Evolutionary conservation across 2,888 invertebrate genomes (phyloP), one percentile per base, ranked within the genome.

Genomic region (Drosophila suboccidentalis): DNA sequence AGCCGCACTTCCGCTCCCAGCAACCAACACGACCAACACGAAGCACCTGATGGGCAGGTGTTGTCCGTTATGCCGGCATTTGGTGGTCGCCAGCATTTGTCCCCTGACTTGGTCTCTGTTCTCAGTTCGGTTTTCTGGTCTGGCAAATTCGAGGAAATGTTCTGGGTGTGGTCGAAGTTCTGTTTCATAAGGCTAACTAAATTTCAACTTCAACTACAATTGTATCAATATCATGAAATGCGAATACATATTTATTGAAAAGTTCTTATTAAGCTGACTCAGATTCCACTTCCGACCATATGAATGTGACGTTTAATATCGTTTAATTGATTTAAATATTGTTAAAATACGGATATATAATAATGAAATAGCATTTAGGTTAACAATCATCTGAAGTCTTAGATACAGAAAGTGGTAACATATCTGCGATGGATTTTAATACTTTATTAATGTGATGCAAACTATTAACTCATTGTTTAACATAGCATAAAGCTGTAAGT

Each of bases 231-330:
- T 49, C 61, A 36, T 44, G 29, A 36, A 70, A 65, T 71, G 61
- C 41, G 64, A 38, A 11, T 60, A 43, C 72, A 36, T 36, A n/a
- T 38, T 38, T 6, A n/a, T 64, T 72, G 81, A 57, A 64, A 62
- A 65, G 68, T 72, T 71, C 72, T 71, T 68, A 82, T 82, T 84
- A 80, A 72, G 80, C 78, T 75, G 78, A 80, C 80, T 78, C 65
- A 58, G 60, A 50, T 65, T 43, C 46, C 65, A 49, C 9, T 43
- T 4, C 29, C 15, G 10, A n/a, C 3, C 51, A 49, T 8, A 22
- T 26, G n/a, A n/a, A 47, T 44, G 46, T n/a, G 41, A 55, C 26
- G 34, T 22, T 22, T 22, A 3, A 22, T 22, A 44, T 59, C 50
- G 34, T 46, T 63, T 54, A 39, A 73, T 62, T 68, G 67, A 71